phyloP scores from a whole-genome alignment of 2,797 vertebrate genomes.

The Falco cherrug region DNA sequence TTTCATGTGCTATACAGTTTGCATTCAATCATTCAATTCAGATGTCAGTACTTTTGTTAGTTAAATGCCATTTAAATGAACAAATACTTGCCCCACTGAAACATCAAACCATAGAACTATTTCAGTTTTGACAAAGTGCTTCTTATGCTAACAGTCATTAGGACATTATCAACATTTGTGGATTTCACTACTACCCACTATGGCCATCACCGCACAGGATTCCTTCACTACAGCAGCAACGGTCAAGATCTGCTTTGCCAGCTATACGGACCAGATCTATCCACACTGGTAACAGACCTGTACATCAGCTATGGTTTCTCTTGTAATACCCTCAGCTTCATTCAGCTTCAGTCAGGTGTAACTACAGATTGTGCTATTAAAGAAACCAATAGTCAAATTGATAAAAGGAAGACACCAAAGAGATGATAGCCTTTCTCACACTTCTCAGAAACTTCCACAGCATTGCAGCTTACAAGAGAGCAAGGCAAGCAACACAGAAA shows the following conservation, averaged over 20 bases:
- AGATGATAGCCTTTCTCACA: not conserved
- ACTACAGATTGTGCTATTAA: accelerated
- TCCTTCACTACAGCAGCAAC: not conserved
- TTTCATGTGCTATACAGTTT: not conserved
- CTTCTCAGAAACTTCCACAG: not conserved
- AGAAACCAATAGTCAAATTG: not conserved
- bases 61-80: not conserved
- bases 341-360: not conserved
- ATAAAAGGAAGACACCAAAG: not conserved
- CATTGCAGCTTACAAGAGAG: not conserved
- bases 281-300: accelerated
- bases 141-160: not conserved
- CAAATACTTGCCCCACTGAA: not conserved
- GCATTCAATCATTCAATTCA: not conserved
- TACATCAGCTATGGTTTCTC: not conserved
- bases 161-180: accelerated
- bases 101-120: accelerated
- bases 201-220: accelerated
- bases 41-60: too few relatives aligned
- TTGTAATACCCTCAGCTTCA: not conserved
- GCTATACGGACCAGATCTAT: accelerated
- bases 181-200: too few relatives aligned
- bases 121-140: not conserved
- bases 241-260: not conserved
- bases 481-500: not conserved